phyloP scores from a whole-genome alignment of 2,888 invertebrate genomes.

The Eupithecia centaureata region DNA sequence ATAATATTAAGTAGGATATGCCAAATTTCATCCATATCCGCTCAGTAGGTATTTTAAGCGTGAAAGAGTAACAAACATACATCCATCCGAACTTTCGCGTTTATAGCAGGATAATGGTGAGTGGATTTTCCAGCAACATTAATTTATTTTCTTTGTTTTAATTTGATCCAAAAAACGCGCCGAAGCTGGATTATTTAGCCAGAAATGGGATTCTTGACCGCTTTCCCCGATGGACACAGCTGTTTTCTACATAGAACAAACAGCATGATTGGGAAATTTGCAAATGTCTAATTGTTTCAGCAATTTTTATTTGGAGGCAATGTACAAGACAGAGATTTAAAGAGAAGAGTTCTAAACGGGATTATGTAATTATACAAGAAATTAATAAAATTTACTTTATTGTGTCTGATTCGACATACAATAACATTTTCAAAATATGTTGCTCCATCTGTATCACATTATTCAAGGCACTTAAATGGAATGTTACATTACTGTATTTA shows the following conservation, averaged over 20 bases:
- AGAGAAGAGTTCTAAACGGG: slow-evolving; percentile 32
- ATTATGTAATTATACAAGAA: not conserved
- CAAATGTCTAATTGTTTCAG: slow-evolving; percentile 44
- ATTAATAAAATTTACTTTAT: slow-evolving; percentile 39
- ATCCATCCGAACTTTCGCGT: too few species aligned
- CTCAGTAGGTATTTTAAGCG: too few species aligned
- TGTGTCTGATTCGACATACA: slow-evolving; percentile 66
- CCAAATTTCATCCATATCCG: too few species aligned
- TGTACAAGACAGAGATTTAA: slow-evolving; percentile 27
- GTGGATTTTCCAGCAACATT: too few species aligned
- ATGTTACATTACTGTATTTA: slow-evolving; percentile 19
- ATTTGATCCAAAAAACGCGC: slow-evolving; percentile 49
- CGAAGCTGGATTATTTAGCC: slow-evolving; percentile 50
- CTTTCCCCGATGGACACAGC: slow-evolving; percentile 58
- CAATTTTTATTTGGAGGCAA: slow-evolving; percentile 16
- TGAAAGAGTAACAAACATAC: too few species aligned
- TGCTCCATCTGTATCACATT: slow-evolving; percentile 57
- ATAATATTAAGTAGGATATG: too few species aligned
- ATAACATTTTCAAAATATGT: slow-evolving; percentile 66
- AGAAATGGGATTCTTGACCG: slow-evolving; percentile 54
- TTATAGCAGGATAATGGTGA: too few species aligned
- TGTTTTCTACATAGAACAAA: slow-evolving; percentile 55
- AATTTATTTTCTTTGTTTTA: too few species aligned
- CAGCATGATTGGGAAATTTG: slow-evolving; percentile 50
- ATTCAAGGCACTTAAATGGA: slow-evolving; percentile 28